Evolutionary conservation across 1,140 invertebrate species (phyloP), one percentile per base, ranked within the genome.

Genomic region (Zophobas atratus): DNA sequence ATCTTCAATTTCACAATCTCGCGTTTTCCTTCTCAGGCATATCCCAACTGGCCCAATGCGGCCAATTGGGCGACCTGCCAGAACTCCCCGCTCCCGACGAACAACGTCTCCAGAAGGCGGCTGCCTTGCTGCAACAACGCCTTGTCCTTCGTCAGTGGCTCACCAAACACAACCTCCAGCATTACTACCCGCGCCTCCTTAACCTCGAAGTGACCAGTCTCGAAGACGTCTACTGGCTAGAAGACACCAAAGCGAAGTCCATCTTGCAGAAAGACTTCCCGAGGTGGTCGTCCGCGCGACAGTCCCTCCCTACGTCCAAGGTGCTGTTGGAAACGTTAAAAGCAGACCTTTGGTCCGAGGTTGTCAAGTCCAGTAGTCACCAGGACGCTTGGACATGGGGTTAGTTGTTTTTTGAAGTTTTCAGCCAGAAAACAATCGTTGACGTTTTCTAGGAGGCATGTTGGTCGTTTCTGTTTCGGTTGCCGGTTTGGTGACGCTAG

Each of bases 321-420:
- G 91, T 93, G 75, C 91, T 92, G 81, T 87, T 96, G 81, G 92
- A 93, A 81, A 88, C 89, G 1, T 85, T 96, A 0, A 96, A 96
- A 86, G 91, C 92, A 0, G 93, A 95, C 82, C 89, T 96, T n/a
- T 96, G 95, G 94, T 94, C 92, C 76, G 92, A 93, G 34, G 94
- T 96, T 49, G 94, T 96, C n/a, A 95, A 95, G 86, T 93, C 91
- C 81, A 95, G 93, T 82, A 93, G 95, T 84, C 94, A 96, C 83
- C 93, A 95, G 84, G 94, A 95, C 88, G 94, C 94, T 48, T 95
- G 94, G 94, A 95, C 94, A 83, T 95, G 94, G 93, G 94, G 93
- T 94, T 87, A 86, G 86, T 82, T 75, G 53, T 46, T 4, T 49
- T 76, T 20, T 20, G 20, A 20, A 20, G 34, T 48, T 57, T 20